Evolutionary conservation across 1,140 invertebrate genomes (phyloP), one percentile per base, ranked within the genome.

Genomic region (Chelonus insularis): DNA sequence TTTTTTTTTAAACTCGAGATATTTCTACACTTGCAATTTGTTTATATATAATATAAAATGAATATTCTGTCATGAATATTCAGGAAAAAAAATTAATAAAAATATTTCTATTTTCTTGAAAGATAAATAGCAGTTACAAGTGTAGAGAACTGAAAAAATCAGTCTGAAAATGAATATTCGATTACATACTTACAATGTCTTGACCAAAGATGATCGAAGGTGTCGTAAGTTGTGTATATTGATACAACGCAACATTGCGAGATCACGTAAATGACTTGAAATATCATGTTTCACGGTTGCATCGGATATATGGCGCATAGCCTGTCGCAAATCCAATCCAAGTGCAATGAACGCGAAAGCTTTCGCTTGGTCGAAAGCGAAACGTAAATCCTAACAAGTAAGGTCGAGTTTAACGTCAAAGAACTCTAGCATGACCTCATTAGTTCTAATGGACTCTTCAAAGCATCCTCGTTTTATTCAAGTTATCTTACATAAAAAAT

Each of bases 261-360:
- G 25, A 52, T 52, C 32, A 16, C 16, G 50, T 36, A 52, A 52
- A 52, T 9, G 14, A 6, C 21, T 34, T 37, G 43, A 18, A 18
- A 48, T 59, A 59, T 59, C 41, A 37, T 18, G 45, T 59, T 59
- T 59, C 43, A 59, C 43, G 32, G 57, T 59, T 59, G 43, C 57
- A 59, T 59, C 57, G 43, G 18, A 48, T 23, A 21, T 12, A 52
- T 14, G 25, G 29, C 43, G 11, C 16, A 20, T 7, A 55, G n/a
- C 18, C 32, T 36, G 20, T 39, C 21, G 32, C 36, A 14, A 56
- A 51, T 51, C 9, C 36, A 37, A 56, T 34, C 9, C 8, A 18
- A 52, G 50, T 52, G 50, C 25, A 59, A 48, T 9, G 56, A 47
- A 36, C 21, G 57, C 16, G 4, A 25, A 43, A 51, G 51, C 58